These are phyloP conservation scores for Neostethus bicornis DNA, from an alignment of 2,797 vertebrate species.

Conservation along the genomic window DNA sequence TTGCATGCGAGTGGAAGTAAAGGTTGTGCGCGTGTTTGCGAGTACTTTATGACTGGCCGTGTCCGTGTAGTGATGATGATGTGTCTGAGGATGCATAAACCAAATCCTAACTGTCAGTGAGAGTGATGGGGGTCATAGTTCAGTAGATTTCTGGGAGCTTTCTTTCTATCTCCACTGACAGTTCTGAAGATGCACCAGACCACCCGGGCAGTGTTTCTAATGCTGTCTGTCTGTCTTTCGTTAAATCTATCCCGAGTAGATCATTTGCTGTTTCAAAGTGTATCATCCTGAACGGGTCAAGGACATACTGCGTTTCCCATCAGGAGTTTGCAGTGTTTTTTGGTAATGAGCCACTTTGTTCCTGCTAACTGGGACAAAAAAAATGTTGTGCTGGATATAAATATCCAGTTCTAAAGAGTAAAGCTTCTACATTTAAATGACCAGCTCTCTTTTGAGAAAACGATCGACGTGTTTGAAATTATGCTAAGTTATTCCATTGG, in stretches of 20 bases:
- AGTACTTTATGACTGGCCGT: conserved; percentile 18
- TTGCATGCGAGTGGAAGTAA: conserved; percentile 40
- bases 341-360: conserved; percentile 32
- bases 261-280: conserved; percentile 35
- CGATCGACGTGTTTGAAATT: background rate
- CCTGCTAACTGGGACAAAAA: conserved; percentile 36
- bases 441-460: conserved; percentile 3
- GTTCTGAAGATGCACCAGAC: conserved; percentile 68
- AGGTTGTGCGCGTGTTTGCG: conserved; percentile 17
- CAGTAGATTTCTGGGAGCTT: conserved; percentile 55
- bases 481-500: background rate
- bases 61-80: conserved; percentile 36
- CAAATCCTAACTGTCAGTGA: conserved; percentile 69
- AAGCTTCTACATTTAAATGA: conserved; percentile 31
- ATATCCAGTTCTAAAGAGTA: conserved; percentile 1
- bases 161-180: conserved; percentile 71
- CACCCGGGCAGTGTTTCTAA: conserved; percentile 46
- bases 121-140: conserved; percentile 64
- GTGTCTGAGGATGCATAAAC: conserved; percentile 58
- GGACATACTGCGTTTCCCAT: conserved; percentile 43
- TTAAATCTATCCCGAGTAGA: conserved; percentile 61
- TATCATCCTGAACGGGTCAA: conserved; percentile 63
- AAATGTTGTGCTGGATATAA: background rate
- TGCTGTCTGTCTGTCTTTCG: conserved; percentile 53
- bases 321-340: conserved; percentile 30